These are phyloP conservation scores for Heteronetta atricapilla DNA, from an alignment of 2,113 vertebrate species.

Conservation along the genomic window DNA sequence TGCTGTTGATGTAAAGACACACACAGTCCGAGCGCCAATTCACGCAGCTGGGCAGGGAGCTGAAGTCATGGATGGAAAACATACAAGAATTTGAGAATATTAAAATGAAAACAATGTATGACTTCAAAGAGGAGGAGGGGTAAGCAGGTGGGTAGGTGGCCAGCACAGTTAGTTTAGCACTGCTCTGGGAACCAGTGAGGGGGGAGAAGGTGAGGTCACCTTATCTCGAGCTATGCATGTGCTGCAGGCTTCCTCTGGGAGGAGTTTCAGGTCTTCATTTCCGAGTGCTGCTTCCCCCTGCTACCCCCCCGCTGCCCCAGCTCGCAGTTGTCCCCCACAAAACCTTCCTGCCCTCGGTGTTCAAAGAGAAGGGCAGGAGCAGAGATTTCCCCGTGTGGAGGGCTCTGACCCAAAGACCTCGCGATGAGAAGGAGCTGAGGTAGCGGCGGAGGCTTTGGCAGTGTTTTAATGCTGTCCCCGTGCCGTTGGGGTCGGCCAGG, in stretches of 20 bases:
- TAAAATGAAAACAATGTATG: neutral
- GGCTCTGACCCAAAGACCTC: neutral
- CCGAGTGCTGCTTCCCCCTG: neutral
- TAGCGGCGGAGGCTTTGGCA: neutral
- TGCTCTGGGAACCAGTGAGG: rapidly evolving
- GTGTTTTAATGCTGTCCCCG: neutral
- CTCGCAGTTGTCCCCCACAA: neutral
- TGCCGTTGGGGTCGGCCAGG: neutral
- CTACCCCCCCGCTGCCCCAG: neutral
- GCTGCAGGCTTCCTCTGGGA: neutral
- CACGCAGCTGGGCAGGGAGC: neutral
- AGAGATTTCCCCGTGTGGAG: neutral
- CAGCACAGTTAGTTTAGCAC: rapidly evolving
- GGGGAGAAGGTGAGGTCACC: neutral
- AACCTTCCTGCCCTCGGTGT: neutral
- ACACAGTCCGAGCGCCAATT: neutral
- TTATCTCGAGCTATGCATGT: rapidly evolving
- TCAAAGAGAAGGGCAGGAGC: neutral
- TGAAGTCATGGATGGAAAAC: neutral
- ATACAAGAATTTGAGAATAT: rapidly evolving
- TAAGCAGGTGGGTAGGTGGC: rapidly evolving
- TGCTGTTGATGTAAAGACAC: neutral
- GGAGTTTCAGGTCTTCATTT: neutral
- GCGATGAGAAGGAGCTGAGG: neutral
- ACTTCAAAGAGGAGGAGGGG: neutral